phyloP scores from a whole-genome alignment of 64 coral and sea anemone species.

The Astreopora myriophthalma region DNA sequence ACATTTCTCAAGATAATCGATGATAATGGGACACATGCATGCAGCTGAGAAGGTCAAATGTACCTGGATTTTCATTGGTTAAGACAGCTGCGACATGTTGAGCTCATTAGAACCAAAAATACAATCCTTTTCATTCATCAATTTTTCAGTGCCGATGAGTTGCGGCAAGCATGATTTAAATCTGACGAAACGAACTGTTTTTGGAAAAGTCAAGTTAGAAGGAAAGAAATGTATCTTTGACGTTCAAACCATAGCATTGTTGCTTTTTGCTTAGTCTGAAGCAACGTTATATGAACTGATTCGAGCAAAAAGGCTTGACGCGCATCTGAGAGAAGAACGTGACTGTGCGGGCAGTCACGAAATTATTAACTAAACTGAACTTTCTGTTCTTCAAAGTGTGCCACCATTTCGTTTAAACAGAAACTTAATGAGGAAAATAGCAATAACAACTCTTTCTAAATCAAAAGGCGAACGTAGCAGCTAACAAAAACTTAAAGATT shows the following conservation, averaged over 20 bases:
- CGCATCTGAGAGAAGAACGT: too few species aligned
- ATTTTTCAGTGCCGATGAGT: not conserved
- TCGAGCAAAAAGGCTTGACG: too few species aligned
- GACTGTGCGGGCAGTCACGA: conserved; percentile 4
- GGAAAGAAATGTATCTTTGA: not conserved
- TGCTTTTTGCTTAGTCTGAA: too few species aligned
- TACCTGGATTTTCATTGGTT: not conserved
- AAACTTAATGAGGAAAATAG: not conserved
- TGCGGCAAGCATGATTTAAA: not conserved
- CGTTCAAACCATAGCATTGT: not conserved
- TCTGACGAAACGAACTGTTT: not conserved
- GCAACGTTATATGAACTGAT: too few species aligned
- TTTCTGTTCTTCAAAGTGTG: not conserved
- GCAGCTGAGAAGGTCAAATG: not conserved
- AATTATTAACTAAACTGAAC: not conserved
- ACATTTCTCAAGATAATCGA: too few species aligned
- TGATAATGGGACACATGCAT: too few species aligned
- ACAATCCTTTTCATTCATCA: not conserved
- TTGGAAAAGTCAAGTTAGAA: not conserved
- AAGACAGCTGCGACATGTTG: not conserved
- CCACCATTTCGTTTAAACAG: not conserved
- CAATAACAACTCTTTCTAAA: not conserved
- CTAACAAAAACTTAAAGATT: not conserved
- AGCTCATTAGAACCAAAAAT: not conserved
- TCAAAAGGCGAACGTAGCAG: not conserved